Conservation (phyloP, 2,888 invertebrate genomes). For the Ormyrus pomaceus region DNA sequence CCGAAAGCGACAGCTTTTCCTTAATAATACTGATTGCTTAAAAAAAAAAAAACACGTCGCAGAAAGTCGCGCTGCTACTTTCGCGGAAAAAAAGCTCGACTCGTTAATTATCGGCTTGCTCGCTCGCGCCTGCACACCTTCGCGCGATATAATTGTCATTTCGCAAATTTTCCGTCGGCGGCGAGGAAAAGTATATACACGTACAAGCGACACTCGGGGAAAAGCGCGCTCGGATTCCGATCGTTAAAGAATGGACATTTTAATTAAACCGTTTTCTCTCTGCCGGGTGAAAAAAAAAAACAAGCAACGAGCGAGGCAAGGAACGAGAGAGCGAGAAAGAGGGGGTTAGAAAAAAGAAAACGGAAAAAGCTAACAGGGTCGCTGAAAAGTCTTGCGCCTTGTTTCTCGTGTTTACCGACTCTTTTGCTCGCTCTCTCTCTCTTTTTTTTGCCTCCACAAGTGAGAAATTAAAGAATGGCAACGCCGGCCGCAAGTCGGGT, state of each 20-base stretch:
- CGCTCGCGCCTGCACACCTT: too few relatives aligned
- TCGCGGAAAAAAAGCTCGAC: slow-evolving; percentile 18
- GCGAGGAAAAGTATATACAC: slow-evolving; percentile 7
- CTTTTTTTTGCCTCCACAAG: slow-evolving; percentile 15
- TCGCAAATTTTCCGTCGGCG: slow-evolving; percentile 19
- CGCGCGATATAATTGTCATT: slow-evolving; percentile 46
- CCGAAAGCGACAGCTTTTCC: not conserved
- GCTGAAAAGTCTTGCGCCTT: slow-evolving; percentile 19
- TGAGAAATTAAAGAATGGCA: slow-evolving; percentile 52
- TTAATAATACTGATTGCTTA: slow-evolving; percentile 28
- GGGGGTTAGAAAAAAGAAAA: not conserved
- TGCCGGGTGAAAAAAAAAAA: not conserved
- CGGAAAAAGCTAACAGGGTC: not conserved
- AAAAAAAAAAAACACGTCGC: not conserved
- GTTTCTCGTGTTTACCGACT: not conserved
- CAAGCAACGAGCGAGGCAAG: not conserved
- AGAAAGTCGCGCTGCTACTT: slow-evolving; percentile 26
- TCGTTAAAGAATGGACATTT: slow-evolving; percentile 23
- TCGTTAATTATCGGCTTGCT: slow-evolving; percentile 44
- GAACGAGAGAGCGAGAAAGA: slow-evolving; percentile 1
- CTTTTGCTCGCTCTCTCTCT: slow-evolving; percentile 3
- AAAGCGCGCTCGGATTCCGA: too few relatives aligned
- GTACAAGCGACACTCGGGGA: too few relatives aligned
- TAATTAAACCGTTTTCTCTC: slow-evolving; percentile 42
- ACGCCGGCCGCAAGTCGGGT: slow-evolving; percentile 36